Conservation (phyloP, 92 coral and sea anemone species). For the Parazoanthus atlanticus region DNA sequence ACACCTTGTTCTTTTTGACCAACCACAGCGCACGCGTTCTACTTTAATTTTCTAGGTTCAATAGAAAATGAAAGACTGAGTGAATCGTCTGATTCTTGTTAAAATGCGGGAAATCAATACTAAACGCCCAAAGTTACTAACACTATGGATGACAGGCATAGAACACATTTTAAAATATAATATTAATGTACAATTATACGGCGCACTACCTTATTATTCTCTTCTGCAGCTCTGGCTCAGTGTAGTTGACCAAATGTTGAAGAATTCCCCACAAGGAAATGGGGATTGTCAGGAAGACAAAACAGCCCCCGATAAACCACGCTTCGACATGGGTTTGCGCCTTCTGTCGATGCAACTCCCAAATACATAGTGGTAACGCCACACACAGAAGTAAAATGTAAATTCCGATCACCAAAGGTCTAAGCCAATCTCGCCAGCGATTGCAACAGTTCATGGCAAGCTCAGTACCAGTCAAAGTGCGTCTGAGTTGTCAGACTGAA, state of each 20-base stretch:
- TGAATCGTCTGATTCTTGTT: too few species aligned
- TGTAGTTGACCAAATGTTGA: constrained; percentile 88
- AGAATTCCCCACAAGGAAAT: constrained; percentile 90
- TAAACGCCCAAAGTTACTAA: too few species aligned
- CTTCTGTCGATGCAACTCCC: constrained; percentile 86
- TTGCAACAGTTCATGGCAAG: constrained; percentile 50
- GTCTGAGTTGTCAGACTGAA: background rate
- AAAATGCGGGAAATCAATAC: too few species aligned
- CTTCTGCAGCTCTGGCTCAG: constrained; percentile 89
- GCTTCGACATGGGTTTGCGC: constrained; percentile 89
- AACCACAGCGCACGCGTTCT: too few species aligned
- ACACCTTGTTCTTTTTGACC: too few species aligned
- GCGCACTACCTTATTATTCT: constrained; percentile 73
- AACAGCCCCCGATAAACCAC: constrained; percentile 91
- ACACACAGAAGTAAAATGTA: constrained; percentile 81
- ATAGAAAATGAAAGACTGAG: too few species aligned
- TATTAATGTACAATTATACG: background rate
- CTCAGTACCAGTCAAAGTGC: too few species aligned
- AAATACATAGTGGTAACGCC: constrained; percentile 80
- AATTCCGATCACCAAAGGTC: constrained; percentile 73
- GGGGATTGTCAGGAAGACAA: constrained; percentile 87
- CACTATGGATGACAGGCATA: background rate
- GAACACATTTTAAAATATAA: background rate
- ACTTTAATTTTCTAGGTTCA: too few species aligned
- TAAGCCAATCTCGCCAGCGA: constrained; percentile 81